Conservation (phyloP, 1,140 invertebrate genomes). For the Latrodectus geometricus region DNA sequence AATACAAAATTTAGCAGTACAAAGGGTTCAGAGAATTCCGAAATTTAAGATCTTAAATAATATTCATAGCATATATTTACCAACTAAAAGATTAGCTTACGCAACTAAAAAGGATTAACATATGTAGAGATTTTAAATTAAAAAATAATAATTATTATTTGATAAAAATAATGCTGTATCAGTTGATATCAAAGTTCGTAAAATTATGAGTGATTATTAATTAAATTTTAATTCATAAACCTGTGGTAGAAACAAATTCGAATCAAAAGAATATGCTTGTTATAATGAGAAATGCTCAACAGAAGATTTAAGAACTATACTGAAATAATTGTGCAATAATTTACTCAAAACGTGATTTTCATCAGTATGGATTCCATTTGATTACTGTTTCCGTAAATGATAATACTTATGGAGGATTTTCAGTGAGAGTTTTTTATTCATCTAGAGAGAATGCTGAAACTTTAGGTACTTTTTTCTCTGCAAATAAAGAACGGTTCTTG, state of each 20-base stretch:
- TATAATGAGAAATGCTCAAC: neutral
- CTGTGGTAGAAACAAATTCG: neutral
- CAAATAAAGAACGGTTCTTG: neutral
- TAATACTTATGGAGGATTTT: neutral
- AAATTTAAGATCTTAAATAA: neutral
- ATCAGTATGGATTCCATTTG: conserved; percentile 11
- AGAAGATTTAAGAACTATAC: neutral
- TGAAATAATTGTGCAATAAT: conserved; percentile 8
- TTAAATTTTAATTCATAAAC: neutral
- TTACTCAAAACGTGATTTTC: conserved; percentile 25
- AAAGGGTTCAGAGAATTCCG: neutral
- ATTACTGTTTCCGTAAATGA: neutral
- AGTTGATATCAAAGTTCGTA: neutral
- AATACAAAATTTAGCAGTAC: neutral
- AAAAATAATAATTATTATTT: neutral
- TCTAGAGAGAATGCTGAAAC: neutral
- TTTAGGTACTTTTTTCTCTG: neutral
- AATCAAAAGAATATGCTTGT: neutral
- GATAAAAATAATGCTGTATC: neutral
- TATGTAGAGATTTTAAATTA: neutral
- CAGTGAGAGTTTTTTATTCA: neutral
- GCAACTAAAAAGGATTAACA: neutral
- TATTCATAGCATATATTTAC: neutral
- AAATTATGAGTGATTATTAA: neutral
- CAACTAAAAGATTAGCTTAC: neutral